Conservation (phyloP, 2,797 vertebrate genomes). For the Sebastiscus tertius region DNA sequence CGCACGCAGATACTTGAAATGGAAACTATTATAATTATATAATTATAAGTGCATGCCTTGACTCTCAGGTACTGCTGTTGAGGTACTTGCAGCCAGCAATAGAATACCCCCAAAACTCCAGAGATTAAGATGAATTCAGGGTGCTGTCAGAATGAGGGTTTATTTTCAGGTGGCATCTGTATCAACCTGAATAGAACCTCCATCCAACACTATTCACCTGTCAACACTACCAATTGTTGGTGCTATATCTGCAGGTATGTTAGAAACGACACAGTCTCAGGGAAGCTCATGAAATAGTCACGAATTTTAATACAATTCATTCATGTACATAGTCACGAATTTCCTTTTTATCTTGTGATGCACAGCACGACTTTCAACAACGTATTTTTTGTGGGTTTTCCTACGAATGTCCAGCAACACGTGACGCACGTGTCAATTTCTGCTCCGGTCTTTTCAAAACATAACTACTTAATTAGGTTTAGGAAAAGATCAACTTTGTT, state of each 20-base stretch:
- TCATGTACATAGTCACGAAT: no score
- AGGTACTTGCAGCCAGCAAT: neutral
- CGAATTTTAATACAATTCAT: no score
- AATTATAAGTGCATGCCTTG: slow-evolving; percentile 48
- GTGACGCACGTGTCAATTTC: no score
- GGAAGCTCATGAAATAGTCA: no score
- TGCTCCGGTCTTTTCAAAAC: no score
- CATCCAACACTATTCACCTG: neutral
- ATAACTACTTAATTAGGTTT: no score
- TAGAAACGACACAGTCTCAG: no score
- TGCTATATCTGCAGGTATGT: neutral
- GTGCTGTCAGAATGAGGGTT: neutral
- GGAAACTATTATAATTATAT: slow-evolving; percentile 47
- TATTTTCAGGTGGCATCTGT: neutral
- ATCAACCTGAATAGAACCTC: neutral
- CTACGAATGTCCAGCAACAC: no score
- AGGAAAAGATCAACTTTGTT: no score
- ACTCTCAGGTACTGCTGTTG: neutral
- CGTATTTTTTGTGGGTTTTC: no score
- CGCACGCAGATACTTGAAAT: slow-evolving; percentile 24
- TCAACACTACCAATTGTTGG: neutral
- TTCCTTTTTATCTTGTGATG: no score
- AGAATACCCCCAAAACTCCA: neutral
- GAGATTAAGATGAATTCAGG: neutral
- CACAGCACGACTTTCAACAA: no score